phyloP scores from a whole-genome alignment of 2,113 vertebrate genomes.

The Lepisosteus oculatus region DNA sequence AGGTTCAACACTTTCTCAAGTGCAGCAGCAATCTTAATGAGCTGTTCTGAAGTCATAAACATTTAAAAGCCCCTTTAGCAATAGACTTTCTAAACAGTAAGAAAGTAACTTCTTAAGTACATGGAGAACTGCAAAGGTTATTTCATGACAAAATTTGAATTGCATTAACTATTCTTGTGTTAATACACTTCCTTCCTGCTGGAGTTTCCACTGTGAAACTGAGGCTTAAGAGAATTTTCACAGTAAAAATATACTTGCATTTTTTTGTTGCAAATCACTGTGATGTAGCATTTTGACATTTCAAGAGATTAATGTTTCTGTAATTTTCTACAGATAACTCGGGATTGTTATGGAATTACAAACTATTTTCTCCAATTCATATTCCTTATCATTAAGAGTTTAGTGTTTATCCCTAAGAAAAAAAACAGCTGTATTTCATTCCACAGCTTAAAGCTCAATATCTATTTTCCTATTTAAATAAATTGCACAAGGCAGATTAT shows the following conservation, averaged over 20 bases:
- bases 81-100: slow-evolving; percentile 28
- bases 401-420: too few species aligned
- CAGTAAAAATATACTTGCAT: neutral
- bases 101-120: slow-evolving; percentile 1
- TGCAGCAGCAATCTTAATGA: slow-evolving; percentile 39
- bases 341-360: too few species aligned
- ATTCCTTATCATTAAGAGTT: too few species aligned
- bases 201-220: neutral
- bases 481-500: too few species aligned
- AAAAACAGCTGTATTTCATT: too few species aligned
- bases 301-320: too few species aligned
- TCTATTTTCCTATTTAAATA: too few species aligned
- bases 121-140: slow-evolving; percentile 22
- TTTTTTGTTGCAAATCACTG: too few species aligned
- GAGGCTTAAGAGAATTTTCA: neutral
- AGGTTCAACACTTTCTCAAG: slow-evolving; percentile 37
- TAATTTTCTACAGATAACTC: too few species aligned
- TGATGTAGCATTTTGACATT: too few species aligned
- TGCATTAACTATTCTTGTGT: neutral
- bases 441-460: too few species aligned
- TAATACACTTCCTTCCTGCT: neutral
- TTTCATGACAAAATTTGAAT: slow-evolving; percentile 40
- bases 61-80: slow-evolving; percentile 46
- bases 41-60: slow-evolving; percentile 42
- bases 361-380: too few species aligned